Base-by-base conservation (phyloP, 64 coral and sea anemone species). In the Actinia equina region DNA sequence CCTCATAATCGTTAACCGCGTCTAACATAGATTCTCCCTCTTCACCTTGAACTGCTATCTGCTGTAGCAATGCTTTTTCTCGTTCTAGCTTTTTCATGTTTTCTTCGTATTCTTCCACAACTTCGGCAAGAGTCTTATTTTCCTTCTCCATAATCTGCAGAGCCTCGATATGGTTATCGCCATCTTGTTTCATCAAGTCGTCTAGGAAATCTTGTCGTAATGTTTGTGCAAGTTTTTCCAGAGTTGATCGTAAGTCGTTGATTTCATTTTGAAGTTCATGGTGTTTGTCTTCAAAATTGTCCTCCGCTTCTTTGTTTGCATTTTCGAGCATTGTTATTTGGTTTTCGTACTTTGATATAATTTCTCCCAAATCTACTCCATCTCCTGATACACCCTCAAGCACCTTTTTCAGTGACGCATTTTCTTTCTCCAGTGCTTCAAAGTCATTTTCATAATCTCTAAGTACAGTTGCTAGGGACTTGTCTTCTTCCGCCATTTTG, bases 371-470 rank as follows among this genome's bases (percentile, higher is more conserved):
- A 55, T 92, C 78, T 1, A 4, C 46, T 54, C 20, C 46, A 54
- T 71, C 85, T 80, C 18, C n/a, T 46, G 45, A 52, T 16, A 43
- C 57, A 27, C 80, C 58, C 51, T 56, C 85, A 12, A 60, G 41
- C 41, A 59, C 55, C 54, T 80, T 60, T 71, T 81, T 86, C 76
- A 89, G 20, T 5, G 37, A 55, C 17, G 77, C 43, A 62, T 91
- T 94, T 88, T 85, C 89, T 71, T 43, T 83, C 74, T 54, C 58
- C 43, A 91, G 76, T 16, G n/a, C 25, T 59, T 88, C 54, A 15
- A 91, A 14, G n/a, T 87, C 79, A 12, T 91, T 71, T 84, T 94
- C 79, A 74, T 91, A 88, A 43, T 83, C 67, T 52, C 87, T 51
- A 43, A 92, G 56, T 13, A 89, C 51, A 43, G 49, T 82, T 11